Base-by-base conservation (phyloP, 2,888 invertebrate species). In the Idaea dimidiata region DNA sequence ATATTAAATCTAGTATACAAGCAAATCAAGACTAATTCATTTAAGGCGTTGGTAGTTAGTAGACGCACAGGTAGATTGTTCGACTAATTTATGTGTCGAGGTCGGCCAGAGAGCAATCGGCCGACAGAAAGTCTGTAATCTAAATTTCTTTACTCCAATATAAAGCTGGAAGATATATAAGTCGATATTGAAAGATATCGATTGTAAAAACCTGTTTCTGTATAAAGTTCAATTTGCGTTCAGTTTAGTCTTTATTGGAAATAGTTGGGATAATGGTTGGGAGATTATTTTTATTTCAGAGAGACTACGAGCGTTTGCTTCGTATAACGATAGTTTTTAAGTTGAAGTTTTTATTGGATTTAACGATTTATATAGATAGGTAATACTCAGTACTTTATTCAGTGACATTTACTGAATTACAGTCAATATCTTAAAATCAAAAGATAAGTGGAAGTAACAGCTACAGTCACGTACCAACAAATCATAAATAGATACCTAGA, bases 121-220 rank as follows among this genome's bases (percentile, higher is more conserved):
- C 69, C 67, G 43, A 43, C 8, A 10, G 43, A 43, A 0, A 72
- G 66, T 72, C 66, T 76, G 73, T 74, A 79, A 71, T 71, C 70
- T 62, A 71, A 78, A 76, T 74, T 14, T 0, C 10, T 10, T 43
- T 43, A 43, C 43, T 43, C 6, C 43, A 43, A 43, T 43, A 43
- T 43, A 84, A 85, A 84, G 80, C 84, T 79, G 69, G 54, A 73
- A 84, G 82, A 83, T 82, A 79, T 84, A 84, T 79, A 78, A 66
- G 75, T 68, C 80, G 82, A 85, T 88, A 90, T 90, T 89, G 89
- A 90, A 90, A 86, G 79, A 81, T 88, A 89, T 87, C 84, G 87
- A 86, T 88, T 86, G 78, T 77, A 74, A 17, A 80, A 87, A 87
- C 80, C 79, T 76, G 72, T 78, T 73, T 79, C 71, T 72, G 72